phyloP scores from a whole-genome alignment of 2,797 vertebrate species.

The Poeciliopsis turneri region DNA sequence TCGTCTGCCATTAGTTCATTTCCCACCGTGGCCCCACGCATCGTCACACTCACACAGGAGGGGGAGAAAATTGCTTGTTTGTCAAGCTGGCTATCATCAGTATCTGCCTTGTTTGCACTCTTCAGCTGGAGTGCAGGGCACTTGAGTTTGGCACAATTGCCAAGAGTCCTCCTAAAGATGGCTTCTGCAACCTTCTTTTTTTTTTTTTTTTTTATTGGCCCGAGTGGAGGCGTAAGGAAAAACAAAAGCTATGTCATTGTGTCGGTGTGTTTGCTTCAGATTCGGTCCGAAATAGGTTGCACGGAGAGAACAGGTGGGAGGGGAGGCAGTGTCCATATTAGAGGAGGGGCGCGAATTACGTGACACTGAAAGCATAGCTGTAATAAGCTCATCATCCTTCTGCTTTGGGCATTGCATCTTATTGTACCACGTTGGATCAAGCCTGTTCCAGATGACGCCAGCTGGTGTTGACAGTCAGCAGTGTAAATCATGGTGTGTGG shows the following conservation, averaged over 20 bases:
- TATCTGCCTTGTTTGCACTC: conserved; percentile 56
- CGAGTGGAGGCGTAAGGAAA: conserved; percentile 29
- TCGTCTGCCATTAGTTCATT: conserved; percentile 52
- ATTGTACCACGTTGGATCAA: conserved; percentile 20
- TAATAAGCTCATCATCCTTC: conserved; percentile 26
- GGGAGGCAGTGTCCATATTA: conserved; percentile 1
- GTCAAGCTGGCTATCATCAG: conserved; percentile 52
- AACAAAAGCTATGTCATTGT: conserved; percentile 36
- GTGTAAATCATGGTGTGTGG: conserved; percentile 26
- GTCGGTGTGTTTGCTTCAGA: conserved; percentile 28
- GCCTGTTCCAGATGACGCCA: conserved; percentile 27
- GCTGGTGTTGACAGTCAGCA: conserved; percentile 30
- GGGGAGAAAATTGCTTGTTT: conserved; percentile 51
- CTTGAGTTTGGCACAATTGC: conserved; percentile 40
- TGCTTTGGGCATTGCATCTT: conserved; percentile 15
- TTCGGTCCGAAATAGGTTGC: conserved; percentile 16
- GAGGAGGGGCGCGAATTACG: conserved; percentile 6
- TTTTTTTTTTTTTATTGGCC: neutral
- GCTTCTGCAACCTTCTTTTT: conserved; percentile 24
- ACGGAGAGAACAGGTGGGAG: conserved; percentile 1
- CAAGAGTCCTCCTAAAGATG: conserved; percentile 42
- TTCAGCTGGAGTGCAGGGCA: conserved; percentile 54
- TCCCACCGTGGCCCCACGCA: conserved; percentile 52
- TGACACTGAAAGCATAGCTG: conserved; percentile 25
- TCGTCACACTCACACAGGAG: conserved; percentile 54